Conservation (phyloP, 2,888 invertebrate species). For the Chymomyza procnemis region DNA sequence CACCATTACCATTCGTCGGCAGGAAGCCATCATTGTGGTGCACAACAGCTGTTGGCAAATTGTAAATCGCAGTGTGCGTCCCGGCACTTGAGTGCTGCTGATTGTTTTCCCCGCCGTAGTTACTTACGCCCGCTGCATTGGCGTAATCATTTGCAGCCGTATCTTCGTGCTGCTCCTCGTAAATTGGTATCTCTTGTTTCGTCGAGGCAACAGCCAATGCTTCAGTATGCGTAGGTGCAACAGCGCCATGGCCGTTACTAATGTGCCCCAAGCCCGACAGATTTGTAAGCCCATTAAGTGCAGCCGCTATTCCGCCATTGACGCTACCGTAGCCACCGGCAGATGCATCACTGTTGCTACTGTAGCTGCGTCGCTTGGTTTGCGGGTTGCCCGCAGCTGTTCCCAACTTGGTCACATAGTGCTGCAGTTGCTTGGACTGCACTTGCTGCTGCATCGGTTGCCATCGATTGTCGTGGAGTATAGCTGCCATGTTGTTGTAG, state of each 20-base stretch:
- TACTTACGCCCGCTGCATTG: conserved; percentile 20
- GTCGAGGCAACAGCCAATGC: conserved; percentile 48
- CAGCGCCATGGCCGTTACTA: conserved; percentile 64
- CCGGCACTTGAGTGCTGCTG: conserved; percentile 46
- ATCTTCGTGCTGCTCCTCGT: conserved; percentile 74
- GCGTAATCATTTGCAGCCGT: conserved; percentile 60
- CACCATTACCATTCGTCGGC: conserved; percentile 46
- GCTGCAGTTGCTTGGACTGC: conserved; percentile 37
- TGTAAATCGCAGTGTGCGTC: conserved; percentile 58
- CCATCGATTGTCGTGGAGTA: conserved; percentile 64
- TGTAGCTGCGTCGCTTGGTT: conserved; percentile 16
- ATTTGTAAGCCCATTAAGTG: conserved; percentile 72
- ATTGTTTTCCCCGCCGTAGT: conserved; percentile 41
- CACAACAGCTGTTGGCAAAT: conserved; percentile 58
- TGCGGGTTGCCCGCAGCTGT: conserved; percentile 9
- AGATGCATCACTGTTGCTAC: conserved; percentile 28
- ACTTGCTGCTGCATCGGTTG: conserved; percentile 24
- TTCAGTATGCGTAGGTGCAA: conserved; percentile 54
- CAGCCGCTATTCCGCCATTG: conserved; percentile 31
- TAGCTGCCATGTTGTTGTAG: conserved; percentile 51
- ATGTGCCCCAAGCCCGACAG: conserved; percentile 70
- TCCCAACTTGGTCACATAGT: conserved; percentile 23
- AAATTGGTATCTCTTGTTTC: conserved; percentile 74
- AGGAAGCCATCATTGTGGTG: conserved; percentile 64
- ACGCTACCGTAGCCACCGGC: conserved; percentile 22